These are phyloP conservation scores for Siderastrea radians DNA, from an alignment of 92 coral and sea anemone species.

Conservation along the genomic window DNA sequence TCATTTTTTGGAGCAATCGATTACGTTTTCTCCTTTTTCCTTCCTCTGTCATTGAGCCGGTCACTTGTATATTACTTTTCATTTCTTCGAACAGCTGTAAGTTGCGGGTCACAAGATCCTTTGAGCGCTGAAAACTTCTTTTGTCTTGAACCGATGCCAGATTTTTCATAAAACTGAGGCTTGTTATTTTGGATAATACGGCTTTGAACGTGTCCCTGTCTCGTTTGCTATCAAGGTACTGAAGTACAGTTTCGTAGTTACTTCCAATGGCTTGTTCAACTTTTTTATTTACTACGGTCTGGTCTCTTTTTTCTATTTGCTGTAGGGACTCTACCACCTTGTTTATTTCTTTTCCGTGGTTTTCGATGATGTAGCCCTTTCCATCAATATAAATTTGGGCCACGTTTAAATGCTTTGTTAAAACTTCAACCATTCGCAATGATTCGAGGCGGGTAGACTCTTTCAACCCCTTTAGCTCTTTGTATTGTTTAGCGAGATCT, in stretches of 20 bases:
- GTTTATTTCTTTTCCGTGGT: constrained; percentile 9
- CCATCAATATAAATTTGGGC: background rate
- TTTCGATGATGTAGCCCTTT: constrained; percentile 5
- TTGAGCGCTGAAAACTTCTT: background rate
- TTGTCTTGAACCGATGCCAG: constrained; percentile 23
- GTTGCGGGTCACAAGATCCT: too few species aligned
- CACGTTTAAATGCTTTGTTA: constrained; percentile 14
- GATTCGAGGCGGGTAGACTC: constrained; percentile 4
- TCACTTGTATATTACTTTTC: constrained; percentile 44
- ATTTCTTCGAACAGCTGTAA: constrained; percentile 38
- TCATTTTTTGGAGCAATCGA: too few species aligned
- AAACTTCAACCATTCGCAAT: background rate
- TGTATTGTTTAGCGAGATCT: background rate
- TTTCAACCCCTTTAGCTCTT: background rate
- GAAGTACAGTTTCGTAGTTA: too few species aligned
- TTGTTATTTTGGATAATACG: constrained; percentile 30
- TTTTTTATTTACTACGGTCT: too few species aligned
- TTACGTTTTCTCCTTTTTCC: too few species aligned
- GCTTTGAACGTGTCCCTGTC: background rate
- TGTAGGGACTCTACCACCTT: constrained; percentile 9
- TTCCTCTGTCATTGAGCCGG: too few species aligned
- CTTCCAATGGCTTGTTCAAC: too few species aligned
- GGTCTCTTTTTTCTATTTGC: background rate
- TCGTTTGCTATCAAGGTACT: too few species aligned
- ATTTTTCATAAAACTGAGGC: background rate